Evolutionary conservation across 2,888 invertebrate species (phyloP).

Genomic region (Tromatobia lineatoria): DNA sequence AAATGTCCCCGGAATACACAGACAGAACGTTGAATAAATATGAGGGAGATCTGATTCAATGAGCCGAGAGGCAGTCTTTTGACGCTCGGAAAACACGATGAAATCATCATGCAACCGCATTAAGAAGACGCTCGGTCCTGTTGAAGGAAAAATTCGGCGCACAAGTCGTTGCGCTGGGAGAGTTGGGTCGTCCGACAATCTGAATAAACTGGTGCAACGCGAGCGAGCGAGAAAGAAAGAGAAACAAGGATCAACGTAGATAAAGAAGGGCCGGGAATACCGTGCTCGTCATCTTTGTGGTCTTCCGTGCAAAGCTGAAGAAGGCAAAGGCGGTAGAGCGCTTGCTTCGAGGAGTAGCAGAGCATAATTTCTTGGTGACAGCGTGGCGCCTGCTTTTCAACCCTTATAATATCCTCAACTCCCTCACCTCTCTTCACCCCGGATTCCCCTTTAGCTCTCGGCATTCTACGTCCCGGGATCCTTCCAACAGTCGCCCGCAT

Average conservation of each 20-base stretch:
- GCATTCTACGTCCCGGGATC: conserved; percentile 68
- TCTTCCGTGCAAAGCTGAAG: conserved; percentile 51
- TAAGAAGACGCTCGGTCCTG: not conserved
- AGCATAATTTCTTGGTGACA: conserved; percentile 84
- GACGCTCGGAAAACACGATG: conserved; percentile 6
- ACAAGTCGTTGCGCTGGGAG: conserved; percentile 51
- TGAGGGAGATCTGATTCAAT: not conserved
- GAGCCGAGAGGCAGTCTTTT: conserved; percentile 4
- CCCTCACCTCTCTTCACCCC: conserved; percentile 66
- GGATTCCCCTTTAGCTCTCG: conserved; percentile 53
- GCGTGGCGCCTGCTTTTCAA: conserved; percentile 83
- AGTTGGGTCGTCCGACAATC: conserved; percentile 71
- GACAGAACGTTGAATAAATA: conserved; percentile 23
- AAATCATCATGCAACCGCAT: conserved; percentile 26
- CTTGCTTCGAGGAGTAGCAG: conserved; percentile 73
- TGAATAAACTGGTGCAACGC: conserved; percentile 75
- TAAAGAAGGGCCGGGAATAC: conserved; percentile 39
- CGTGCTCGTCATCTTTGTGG: conserved; percentile 63
- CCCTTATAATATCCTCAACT: conserved; percentile 84
- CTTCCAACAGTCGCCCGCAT: conserved; percentile 62
- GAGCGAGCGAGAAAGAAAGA: not conserved
- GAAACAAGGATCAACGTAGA: conserved; percentile 63
- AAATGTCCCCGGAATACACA: conserved; percentile 73
- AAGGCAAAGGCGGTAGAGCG: conserved; percentile 57
- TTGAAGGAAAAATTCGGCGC: conserved; percentile 15